Evolutionary conservation across 1,140 invertebrate genomes (phyloP), one percentile per base, ranked within the genome.

Genomic region (Zelostemma sp.): DNA sequence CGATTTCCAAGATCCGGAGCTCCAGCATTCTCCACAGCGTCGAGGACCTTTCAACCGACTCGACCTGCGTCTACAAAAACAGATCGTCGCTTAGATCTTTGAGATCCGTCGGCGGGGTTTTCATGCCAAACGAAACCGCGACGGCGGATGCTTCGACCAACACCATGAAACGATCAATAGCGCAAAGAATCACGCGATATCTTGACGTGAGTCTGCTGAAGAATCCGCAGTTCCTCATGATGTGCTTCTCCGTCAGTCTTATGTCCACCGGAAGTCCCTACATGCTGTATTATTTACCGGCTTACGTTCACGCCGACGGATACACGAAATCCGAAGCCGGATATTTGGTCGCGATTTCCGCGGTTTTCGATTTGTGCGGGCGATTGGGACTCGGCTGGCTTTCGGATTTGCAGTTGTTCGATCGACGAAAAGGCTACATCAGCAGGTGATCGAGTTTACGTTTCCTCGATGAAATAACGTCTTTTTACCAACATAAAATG

Each of bases 261-360:
- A 92, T 93, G 90, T 92, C 91, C 0, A 90, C 91, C 2, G 92
- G 91, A 4, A 92, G 91, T 15, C 92, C 92, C 0, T 92, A 93
- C 72, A 90, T 92, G 79, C 76, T 93, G 3, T 92, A 92, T 74
- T 92, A 92, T 76, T 77, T 93, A 40, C 92, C 91, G 1, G 91
- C 92, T 0, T 91, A 92, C 72, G 91, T 91, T 0, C 88, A 90
- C 11, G 87, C 88, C 0, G 85, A 84, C n/a, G 91, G 91, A 0
- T 90, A 92, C 57, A 88, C 87, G 3, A 91, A 91, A 72, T 86
- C 89, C 1, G 89, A 91, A 59, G 90, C 90, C 11, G 90, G 91
- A 18, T 90, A 89, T 46, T 81, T 93, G 47, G 90, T 93, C 11
- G 91, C 91, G 0, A 89, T 92, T 18, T 92, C 91, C 35, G 91